These are phyloP conservation scores for Cataglyphis rosenhaueri DNA, from an alignment of 2,888 invertebrate genomes.

Conservation along the genomic window DNA sequence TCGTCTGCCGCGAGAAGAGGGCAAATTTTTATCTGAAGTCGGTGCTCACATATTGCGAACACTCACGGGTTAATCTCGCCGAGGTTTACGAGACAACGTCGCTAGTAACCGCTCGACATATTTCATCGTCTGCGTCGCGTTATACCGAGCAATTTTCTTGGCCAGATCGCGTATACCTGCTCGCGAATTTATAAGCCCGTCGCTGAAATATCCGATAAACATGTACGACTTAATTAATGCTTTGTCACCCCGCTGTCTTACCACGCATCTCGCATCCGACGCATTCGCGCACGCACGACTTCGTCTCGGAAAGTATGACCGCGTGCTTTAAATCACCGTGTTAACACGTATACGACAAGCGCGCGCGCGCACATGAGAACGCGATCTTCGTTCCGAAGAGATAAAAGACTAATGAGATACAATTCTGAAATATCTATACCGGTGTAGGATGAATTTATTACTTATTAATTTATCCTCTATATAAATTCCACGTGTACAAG, in stretches of 20 bases:
- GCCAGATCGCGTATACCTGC: constrained; percentile 47
- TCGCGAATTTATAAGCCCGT: constrained; percentile 62
- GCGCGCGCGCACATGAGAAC: constrained; percentile 78
- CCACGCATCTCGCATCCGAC: constrained; percentile 64
- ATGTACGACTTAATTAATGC: constrained; percentile 77
- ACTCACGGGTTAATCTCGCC: constrained; percentile 62
- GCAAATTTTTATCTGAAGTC: constrained; percentile 20
- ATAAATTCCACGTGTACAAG: constrained; percentile 12
- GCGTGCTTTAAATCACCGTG: constrained; percentile 78
- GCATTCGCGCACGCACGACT: constrained; percentile 64
- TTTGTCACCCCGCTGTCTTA: constrained; percentile 76
- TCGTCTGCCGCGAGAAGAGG: neutral
- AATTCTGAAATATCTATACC: constrained; percentile 11
- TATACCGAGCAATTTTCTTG: constrained; percentile 70
- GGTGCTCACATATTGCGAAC: constrained; percentile 39
- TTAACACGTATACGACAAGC: constrained; percentile 74
- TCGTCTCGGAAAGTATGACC: constrained; percentile 57
- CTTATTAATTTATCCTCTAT: constrained; percentile 9
- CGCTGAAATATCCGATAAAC: constrained; percentile 73
- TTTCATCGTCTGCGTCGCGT: constrained; percentile 71
- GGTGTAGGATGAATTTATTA: constrained; percentile 17
- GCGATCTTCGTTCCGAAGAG: constrained; percentile 53
- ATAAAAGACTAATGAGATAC: constrained; percentile 34
- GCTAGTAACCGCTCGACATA: constrained; percentile 62
- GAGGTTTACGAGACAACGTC: constrained; percentile 68